Evolutionary conservation across 2,888 invertebrate genomes (phyloP).

Genomic region (Lepidocyrtinus sp.): DNA sequence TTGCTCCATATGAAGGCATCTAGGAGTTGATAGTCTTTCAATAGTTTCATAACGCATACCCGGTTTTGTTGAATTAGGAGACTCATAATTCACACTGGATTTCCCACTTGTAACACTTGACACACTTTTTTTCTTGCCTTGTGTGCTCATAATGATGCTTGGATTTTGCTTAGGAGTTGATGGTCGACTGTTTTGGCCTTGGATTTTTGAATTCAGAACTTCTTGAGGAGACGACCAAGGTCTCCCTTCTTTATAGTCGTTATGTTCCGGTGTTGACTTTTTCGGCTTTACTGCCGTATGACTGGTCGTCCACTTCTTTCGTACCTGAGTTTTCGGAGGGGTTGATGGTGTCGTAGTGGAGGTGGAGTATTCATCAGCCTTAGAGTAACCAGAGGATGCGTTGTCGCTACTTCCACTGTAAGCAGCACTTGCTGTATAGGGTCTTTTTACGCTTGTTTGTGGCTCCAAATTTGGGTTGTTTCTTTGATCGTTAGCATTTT

Average conservation of each 20-base stretch:
- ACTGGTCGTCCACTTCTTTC: constrained; percentile 37
- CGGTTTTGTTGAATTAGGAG: constrained; percentile 21
- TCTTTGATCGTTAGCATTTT: background rate
- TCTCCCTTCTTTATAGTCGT: background rate
- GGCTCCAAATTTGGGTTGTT: background rate
- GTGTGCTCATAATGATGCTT: background rate
- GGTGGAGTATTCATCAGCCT: background rate
- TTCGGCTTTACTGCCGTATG: background rate
- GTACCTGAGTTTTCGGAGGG: constrained; percentile 8
- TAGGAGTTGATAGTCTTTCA: constrained; percentile 28
- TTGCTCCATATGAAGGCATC: background rate
- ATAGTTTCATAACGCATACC: constrained; percentile 28
- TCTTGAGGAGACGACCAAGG: constrained; percentile 8
- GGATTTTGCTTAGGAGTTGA: constrained; percentile 20
- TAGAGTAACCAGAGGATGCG: constrained; percentile 14
- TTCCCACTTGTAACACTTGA: background rate
- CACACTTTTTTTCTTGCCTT: background rate
- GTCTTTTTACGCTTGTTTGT: background rate
- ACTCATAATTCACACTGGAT: background rate
- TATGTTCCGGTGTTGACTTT: background rate
- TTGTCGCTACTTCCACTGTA: background rate
- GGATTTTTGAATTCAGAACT: background rate
- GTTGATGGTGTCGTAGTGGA: background rate
- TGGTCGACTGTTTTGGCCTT: constrained; percentile 7
- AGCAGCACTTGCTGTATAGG: constrained; percentile 2